Base-by-base conservation (phyloP, 2,113 vertebrate species). In the Podilymbus podiceps region DNA sequence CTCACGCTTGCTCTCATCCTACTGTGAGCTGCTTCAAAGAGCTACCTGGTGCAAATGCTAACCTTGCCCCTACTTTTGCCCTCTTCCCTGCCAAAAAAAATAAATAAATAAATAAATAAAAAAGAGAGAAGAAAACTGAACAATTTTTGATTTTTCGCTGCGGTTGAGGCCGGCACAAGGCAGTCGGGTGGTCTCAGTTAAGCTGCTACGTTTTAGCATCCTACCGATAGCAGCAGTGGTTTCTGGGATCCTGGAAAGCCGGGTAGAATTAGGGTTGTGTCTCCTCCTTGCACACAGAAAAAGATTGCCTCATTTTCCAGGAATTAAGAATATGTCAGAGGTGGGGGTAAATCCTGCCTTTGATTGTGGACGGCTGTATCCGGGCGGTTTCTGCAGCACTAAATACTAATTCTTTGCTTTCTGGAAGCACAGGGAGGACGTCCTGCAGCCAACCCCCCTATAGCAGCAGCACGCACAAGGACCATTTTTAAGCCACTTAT, bases 301-400 rank as follows among this genome's bases (percentile, higher is more conserved):
- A 76, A 52, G 89, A 77, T 96, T 81, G 89, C 87, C 88, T 91
- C 87, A 78, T 95, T 91, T 95, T 93, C 64, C 89, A 87, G 96
- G 93, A 91, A 91, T 91, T 40, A 69, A 87, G 91, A 91, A 19
- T 80, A 69, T 91, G 83, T 77, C 89, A 84, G 91, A 89, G 93
- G 87, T 86, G 93, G 89, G 72, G 82, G 53, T 80, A 90, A 93
- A 83, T 83, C 83, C 93, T 93, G 88, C 85, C 78, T 81, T 78
- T 78, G 90, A 81, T 59, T 85, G 93, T 46, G 78, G 47, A 23
- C 0, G 69, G 64, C 90, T 89, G 88, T 40, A 87, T 94, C 93
- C 47, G 6, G 68, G 56, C 88, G 68, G 10, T 74, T 93, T 69
- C 59, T 89, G 47, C 69, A 71, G 85, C 68, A 3, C 68, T 60